phyloP scores from a whole-genome alignment of 35 echinoderm and acorn worm genomes.

The Strongylocentrotus purpuratus region DNA sequence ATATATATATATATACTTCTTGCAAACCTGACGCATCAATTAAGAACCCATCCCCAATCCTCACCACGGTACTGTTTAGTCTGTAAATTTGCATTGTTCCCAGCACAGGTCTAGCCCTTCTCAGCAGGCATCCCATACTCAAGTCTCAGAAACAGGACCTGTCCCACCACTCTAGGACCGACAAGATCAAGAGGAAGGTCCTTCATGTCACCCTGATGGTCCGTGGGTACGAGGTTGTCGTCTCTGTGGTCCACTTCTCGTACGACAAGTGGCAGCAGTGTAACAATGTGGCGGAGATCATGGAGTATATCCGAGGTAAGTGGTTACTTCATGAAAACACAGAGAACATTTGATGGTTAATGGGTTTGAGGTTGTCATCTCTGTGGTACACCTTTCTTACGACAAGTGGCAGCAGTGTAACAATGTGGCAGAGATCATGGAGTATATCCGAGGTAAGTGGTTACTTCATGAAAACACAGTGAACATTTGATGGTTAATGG shows the following conservation, averaged over 20 bases:
- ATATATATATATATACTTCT: too few relatives aligned
- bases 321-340: too few relatives aligned
- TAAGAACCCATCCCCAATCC: too few relatives aligned
- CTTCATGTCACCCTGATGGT: constrained; percentile 58
- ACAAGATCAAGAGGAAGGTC: constrained; percentile 66
- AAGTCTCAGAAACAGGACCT: constrained; percentile 44
- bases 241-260: constrained; percentile 72
- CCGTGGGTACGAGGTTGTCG: background rate
- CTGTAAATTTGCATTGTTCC: background rate
- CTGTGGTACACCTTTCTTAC: constrained; percentile 73
- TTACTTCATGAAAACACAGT: too few relatives aligned
- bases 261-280: constrained; percentile 80
- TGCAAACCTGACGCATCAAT: too few relatives aligned
- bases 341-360: constrained; percentile 26
- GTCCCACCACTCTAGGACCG: constrained; percentile 52
- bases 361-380: constrained; percentile 21
- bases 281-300: constrained; percentile 74
- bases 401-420: constrained; percentile 76
- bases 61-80: too few relatives aligned
- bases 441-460: constrained; percentile 66
- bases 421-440: constrained; percentile 76
- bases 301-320: constrained; percentile 66
- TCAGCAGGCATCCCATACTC: constrained; percentile 62
- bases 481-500: constrained; percentile 19
- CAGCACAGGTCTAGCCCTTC: constrained; percentile 64